Percentiles rank a stretch among this genome's conserved stretches.
phyloP scores from a whole-genome alignment of 2,888 invertebrate species.

The Watsonalla binaria region DNA sequence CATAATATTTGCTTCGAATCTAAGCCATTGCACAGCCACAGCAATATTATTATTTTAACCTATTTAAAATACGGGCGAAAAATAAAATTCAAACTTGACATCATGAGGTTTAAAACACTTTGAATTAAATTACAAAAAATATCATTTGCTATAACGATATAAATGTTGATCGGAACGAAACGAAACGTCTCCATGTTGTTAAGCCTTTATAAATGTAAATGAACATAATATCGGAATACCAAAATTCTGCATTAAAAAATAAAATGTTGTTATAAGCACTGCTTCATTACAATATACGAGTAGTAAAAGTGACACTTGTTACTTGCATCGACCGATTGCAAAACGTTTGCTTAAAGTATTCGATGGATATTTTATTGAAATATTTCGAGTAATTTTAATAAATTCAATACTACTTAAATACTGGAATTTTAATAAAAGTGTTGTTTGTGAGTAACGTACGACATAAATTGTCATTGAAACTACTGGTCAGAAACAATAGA shows the following conservation, averaged over 20 bases:
- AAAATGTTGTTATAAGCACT: slow-evolving; percentile 40
- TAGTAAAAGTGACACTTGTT: slow-evolving; percentile 54
- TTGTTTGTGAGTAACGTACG: too few relatives aligned
- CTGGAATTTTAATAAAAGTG: too few relatives aligned
- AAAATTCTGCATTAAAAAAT: slow-evolving; percentile 31
- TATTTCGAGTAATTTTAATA: too few relatives aligned
- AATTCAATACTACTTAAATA: too few relatives aligned
- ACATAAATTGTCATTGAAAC: too few relatives aligned
- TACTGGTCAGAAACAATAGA: too few relatives aligned
- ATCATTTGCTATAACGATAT: neutral
- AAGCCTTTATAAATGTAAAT: slow-evolving; percentile 23
- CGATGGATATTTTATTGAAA: too few relatives aligned
- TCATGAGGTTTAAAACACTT: neutral
- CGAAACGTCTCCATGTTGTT: neutral
- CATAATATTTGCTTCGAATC: too few relatives aligned
- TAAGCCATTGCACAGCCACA: too few relatives aligned
- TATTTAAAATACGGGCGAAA: neutral
- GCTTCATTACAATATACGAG: slow-evolving; percentile 53
- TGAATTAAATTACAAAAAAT: neutral
- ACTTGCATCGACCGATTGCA: slow-evolving; percentile 46
- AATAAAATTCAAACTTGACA: neutral
- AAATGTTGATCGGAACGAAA: neutral
- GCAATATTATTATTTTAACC: neutral
- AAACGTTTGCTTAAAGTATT: too few relatives aligned
- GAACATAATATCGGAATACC: slow-evolving; percentile 27